phyloP scores from a whole-genome alignment of 1,140 invertebrate species.

The Heliconius nattereri region DNA sequence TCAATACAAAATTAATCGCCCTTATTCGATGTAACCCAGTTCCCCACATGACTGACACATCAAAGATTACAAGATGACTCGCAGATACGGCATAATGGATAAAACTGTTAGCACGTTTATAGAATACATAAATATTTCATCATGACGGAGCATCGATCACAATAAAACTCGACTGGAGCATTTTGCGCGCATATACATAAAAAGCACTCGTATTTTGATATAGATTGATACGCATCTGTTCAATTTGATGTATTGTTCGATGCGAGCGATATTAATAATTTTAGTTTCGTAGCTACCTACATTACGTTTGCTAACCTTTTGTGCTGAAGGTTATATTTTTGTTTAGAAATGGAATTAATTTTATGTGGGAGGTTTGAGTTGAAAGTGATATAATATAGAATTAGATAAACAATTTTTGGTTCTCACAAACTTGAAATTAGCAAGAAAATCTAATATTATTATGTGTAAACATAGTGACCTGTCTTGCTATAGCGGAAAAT shows the following conservation, averaged over 20 bases:
- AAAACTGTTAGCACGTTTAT: conserved; percentile 33
- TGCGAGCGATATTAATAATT: conserved; percentile 34
- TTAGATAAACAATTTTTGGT: too few relatives aligned
- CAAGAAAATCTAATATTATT: too few relatives aligned
- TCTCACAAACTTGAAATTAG: too few relatives aligned
- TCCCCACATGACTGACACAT: conserved; percentile 10
- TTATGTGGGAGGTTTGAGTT: too few relatives aligned
- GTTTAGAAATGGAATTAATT: too few relatives aligned
- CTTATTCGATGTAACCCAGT: conserved; percentile 6
- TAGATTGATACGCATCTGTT: conserved; percentile 47
- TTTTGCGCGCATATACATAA: conserved; percentile 42
- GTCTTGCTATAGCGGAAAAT: too few relatives aligned
- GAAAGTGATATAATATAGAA: too few relatives aligned
- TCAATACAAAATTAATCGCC: conserved; percentile 8
- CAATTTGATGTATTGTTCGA: conserved; percentile 44
- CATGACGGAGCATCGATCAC: conserved; percentile 43
- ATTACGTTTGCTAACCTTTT: too few relatives aligned
- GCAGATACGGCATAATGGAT: conserved; percentile 12
- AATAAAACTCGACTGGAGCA: conserved; percentile 44
- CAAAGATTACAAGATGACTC: conserved; percentile 15
- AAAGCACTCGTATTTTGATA: conserved; percentile 47
- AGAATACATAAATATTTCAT: conserved; percentile 44
- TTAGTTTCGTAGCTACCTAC: neutral
- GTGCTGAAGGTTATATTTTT: too few relatives aligned
- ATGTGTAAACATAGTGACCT: too few relatives aligned